Evolutionary conservation across 2,113 vertebrate genomes (phyloP), one percentile per base, ranked within the genome.

Genomic region (Falco punctatus): DNA sequence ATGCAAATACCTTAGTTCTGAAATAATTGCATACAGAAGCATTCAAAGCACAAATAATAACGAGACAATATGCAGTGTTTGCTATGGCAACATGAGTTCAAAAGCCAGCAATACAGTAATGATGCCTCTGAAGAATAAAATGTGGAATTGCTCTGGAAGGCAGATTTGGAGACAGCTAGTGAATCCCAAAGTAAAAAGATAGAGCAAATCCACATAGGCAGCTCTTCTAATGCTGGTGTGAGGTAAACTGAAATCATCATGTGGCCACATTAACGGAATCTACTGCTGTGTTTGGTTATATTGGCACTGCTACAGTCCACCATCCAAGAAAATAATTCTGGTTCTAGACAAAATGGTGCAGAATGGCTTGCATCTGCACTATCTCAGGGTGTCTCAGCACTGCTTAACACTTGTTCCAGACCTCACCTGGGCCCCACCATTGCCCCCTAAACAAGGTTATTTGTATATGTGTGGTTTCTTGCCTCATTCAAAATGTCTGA

Each of bases 41-140:
- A 52, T 95, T 92, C 52, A 92, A 91, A 96, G n/a, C 48, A 79
- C 35, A 95, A 94, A 72, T 87, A 86, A 86, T 59, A 74, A 55
- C 0, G 2, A 85, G 83, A 87, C 55, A 74, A 86, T 52, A 51
- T 0, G 0, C 44, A 81, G 17, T 9, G 33, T 81, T 95, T 92
- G 69, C 91, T 92, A 95, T 89, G 81, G 78, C 77, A 95, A 94
- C 84, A 4, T 67, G 44, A 79, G 73, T 84, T 91, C 65, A 89
- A 69, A 96, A 91, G 69, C 48, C 66, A 84, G 61, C 26, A 52
- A 72, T 57, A 38, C 23, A 20, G 57, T 72, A 91, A 87, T 59
- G 52, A 79, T 75, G 58, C 8, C 18, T 91, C 91, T 81, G 91
- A 92, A 87, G 52, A 89, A 38, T 85, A 96, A 74, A 84, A 64